Evolutionary conservation across 2,113 vertebrate species (phyloP), one percentile per base, ranked within the genome.

Genomic region (Gallinago jamesoni): DNA sequence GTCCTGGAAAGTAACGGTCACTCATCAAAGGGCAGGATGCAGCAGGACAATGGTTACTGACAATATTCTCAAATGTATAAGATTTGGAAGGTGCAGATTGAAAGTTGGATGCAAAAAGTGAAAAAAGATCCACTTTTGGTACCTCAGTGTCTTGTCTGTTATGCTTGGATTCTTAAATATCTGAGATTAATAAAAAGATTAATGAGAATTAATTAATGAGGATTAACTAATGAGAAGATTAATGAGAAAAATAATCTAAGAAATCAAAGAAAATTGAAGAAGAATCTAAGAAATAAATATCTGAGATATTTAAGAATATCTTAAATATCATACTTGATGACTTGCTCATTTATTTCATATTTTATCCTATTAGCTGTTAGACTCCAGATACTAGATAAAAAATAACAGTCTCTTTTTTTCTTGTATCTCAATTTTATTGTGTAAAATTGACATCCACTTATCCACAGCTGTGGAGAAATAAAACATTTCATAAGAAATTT

Each of bases 381-480:
- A 76, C 5, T 93, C 84, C 30, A 28, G 52, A 57, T 57, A 56
- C 10, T 45, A 59, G 19, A 22, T 21, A 28, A 3, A 57, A 82
- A 72, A 70, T 17, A 53, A 4, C 1, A 55, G 11, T 1, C 41
- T 8, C 0, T 25, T 21, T 35, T 74, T 62, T 77, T 35, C 33
- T 53, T 87, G 20, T 23, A 25, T 84, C 87, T 63, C 27, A 62
- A 48, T 37, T 1, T 30, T 60, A 17, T 3, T 41, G 1, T 9
- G 23, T 39, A 41, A 82, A 72, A 53, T 28, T 41, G 45, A 22
- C 17, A 50, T 2, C 6, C 9, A 3, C 12, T 75, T 43, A 48
- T 48, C 9, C 43, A 31, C 14, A n/a, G 0, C 0, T 5, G 8
- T 56, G 21, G 43, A 25, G 2, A 74, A 81, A 60, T 4, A 33